Percentiles rank a stretch among this genome's conserved stretches.
phyloP scores from a whole-genome alignment of 2,113 vertebrate species.

The Ameiurus melas region DNA sequence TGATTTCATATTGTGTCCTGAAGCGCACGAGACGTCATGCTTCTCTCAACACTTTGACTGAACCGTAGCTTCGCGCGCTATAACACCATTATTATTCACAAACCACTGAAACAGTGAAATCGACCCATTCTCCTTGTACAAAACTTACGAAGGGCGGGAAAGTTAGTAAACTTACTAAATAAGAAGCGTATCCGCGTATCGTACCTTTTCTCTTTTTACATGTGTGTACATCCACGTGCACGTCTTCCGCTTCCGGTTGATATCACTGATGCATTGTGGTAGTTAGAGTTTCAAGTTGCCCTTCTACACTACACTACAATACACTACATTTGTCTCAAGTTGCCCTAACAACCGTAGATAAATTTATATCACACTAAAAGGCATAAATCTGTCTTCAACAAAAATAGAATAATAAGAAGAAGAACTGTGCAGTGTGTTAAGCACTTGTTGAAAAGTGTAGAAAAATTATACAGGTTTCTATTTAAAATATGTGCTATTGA shows the following conservation, averaged over 20 bases:
- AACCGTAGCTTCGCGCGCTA: background rate
- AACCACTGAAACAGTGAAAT: background rate
- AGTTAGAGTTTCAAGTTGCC: conserved; percentile 41
- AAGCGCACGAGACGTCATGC: background rate
- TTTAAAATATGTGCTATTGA: no score
- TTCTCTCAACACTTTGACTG: background rate
- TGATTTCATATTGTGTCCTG: background rate
- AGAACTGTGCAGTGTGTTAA: no score
- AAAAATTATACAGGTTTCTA: no score
- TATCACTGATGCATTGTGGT: conserved; percentile 49
- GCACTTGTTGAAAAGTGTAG: no score
- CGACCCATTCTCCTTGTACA: background rate
- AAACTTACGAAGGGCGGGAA: background rate
- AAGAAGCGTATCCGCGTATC: background rate
- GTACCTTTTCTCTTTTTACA: background rate
- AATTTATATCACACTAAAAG: background rate
- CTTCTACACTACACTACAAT: no score
- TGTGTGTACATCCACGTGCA: conserved; percentile 23
- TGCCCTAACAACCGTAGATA: no score
- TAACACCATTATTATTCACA: background rate
- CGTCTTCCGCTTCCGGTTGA: conserved; percentile 43
- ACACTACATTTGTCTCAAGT: no score
- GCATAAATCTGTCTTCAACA: background rate
- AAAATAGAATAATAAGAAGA: background rate
- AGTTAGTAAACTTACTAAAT: background rate